Evolutionary conservation across 2,113 vertebrate genomes (phyloP).

Genomic region (Pterocles burchelli): DNA sequence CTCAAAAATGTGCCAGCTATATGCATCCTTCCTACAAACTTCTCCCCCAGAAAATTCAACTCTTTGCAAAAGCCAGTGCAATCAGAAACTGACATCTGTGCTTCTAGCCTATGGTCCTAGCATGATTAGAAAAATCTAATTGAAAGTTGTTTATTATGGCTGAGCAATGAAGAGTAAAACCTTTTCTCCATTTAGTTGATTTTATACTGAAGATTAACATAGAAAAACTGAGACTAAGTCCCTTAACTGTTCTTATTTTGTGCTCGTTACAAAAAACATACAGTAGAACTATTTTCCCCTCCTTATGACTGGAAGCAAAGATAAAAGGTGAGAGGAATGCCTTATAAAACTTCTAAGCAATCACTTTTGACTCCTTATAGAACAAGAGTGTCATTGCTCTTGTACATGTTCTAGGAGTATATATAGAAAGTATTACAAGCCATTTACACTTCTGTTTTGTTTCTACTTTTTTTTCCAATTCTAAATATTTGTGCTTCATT

Average conservation of each 20-base stretch:
- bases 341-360: background rate
- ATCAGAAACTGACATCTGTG: conserved; percentile 19
- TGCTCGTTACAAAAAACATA: background rate
- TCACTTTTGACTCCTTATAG: background rate
- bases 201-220: conserved; percentile 7
- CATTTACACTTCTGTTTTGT: background rate
- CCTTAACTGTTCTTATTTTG: background rate
- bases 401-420: background rate
- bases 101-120: background rate
- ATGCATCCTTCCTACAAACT: background rate
- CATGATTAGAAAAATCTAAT: conserved; percentile 12
- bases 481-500: background rate
- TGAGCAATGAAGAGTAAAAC: conserved; percentile 57
- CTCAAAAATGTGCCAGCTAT: background rate
- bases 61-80: background rate
- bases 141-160: conserved; percentile 64
- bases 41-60: background rate
- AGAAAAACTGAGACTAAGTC: background rate
- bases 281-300: background rate
- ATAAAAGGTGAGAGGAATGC: background rate
- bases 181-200: conserved; percentile 54
- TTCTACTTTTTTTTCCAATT: background rate
- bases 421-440: background rate
- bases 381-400: background rate
- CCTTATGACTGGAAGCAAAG: rapidly evolving